Percentiles rank a stretch among this genome's conserved stretches.
Evolutionary conservation across 2,888 invertebrate genomes (phyloP).

Genomic region (Carterocephalus palaemon): DNA sequence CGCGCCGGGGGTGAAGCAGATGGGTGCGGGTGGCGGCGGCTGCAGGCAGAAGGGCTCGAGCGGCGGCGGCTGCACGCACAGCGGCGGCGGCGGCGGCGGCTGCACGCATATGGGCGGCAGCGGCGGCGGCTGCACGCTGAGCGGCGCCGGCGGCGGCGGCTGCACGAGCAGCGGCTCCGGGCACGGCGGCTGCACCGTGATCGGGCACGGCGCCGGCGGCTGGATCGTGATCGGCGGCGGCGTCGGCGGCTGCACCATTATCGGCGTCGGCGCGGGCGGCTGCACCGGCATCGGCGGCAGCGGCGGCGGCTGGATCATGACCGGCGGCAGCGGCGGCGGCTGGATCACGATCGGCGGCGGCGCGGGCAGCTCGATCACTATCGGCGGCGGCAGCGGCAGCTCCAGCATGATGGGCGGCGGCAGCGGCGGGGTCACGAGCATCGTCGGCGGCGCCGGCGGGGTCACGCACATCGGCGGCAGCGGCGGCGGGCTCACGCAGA

Average conservation of each 20-base stretch:
- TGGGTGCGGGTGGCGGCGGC: constrained; percentile 56
- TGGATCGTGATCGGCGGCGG: constrained; percentile 56
- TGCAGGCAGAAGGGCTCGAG: constrained; percentile 52
- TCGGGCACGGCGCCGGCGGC: constrained; percentile 54
- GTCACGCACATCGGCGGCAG: constrained; percentile 59
- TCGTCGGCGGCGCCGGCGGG: constrained; percentile 48
- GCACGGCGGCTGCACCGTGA: constrained; percentile 60
- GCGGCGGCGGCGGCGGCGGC: constrained; percentile 52
- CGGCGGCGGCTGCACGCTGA: constrained; percentile 59
- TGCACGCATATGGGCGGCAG: constrained; percentile 58
- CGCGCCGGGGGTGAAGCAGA: constrained; percentile 49
- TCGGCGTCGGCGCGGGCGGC: constrained; percentile 56
- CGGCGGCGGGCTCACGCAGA: constrained; percentile 50
- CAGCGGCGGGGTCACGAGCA: constrained; percentile 36
- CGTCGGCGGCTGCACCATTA: constrained; percentile 61
- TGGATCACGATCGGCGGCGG: constrained; percentile 60
- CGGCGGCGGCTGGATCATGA: constrained; percentile 63
- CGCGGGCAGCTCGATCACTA: constrained; percentile 41
- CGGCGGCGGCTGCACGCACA: constrained; percentile 47
- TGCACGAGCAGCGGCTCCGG: constrained; percentile 58
- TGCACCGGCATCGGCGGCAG: constrained; percentile 62
- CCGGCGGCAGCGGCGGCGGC: constrained; percentile 57
- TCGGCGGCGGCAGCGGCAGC: constrained; percentile 38
- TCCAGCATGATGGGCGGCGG: constrained; percentile 40
- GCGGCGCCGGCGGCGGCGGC: constrained; percentile 55